Base-by-base conservation (phyloP, 2,888 invertebrate genomes). In the Sarcophaga carnaria region DNA sequence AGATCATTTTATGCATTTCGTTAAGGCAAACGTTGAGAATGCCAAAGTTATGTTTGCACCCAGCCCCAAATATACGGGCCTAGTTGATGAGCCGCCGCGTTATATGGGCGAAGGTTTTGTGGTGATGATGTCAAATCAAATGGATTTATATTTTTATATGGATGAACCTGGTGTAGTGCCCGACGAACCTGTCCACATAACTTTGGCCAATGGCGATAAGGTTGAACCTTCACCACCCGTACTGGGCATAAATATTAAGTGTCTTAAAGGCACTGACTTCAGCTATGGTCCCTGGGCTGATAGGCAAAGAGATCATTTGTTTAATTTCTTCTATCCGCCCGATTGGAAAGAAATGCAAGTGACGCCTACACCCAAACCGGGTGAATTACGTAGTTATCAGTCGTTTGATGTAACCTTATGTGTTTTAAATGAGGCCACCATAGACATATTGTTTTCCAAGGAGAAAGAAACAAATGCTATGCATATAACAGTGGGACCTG, bases 211-310 rank as follows among this genome's bases (percentile, higher is more conserved):
- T 93, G 99, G 98, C 2, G 98, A 99, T 92, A 96, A 98, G 84
- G 97, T 98, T 0, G 97, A 98, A 92, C 97, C 97, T 4, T 97
- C 98, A 80, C 98, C 98, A 12, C 99, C 99, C 0, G 97, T 98
- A 89, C 98, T 98, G 97, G 98, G 98, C 8, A 96, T 99, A 17
- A 99, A 98, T 92, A 97, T 99, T 79, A 98, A 98, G 93, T 98
- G 98, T 92, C 97, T 98, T 0, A 98, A 98, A 94, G 98, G 98
- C 88, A 93, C 95, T 0, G 98, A 98, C 92, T 97, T 99, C 90
- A 99, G 98, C 93, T 99, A 99, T 92, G 99, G 99, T 0, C 99
- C 99, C 0, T 99, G 99, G 99, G 99, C 99, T 4, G 99, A 99
- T 92, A 95, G 99, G 75, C 99, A 99, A 93, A 95, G 99, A 88